Evolutionary conservation across 2,113 vertebrate genomes (phyloP).

Genomic region (Pseudorectes ferrugineus): DNA sequence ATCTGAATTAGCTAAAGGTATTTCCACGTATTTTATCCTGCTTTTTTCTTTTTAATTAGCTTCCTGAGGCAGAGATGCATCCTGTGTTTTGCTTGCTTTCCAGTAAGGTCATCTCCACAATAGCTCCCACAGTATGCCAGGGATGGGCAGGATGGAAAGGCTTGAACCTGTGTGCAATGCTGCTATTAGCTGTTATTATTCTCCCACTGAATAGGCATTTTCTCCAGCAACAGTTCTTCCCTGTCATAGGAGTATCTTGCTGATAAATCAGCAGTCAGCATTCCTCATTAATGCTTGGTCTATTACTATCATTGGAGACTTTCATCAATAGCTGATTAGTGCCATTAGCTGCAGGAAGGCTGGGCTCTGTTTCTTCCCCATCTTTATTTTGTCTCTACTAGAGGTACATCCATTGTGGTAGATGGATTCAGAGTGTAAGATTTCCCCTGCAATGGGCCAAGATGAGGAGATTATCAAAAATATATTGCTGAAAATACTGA

Average conservation of each 20-base stretch:
- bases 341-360: neutral
- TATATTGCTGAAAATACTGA: neutral
- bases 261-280: neutral
- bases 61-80: neutral
- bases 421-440: neutral
- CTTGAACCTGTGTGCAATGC: neutral
- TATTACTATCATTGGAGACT: neutral
- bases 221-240: neutral
- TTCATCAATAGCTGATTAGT: neutral
- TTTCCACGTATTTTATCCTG: neutral
- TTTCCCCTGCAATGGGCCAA: neutral
- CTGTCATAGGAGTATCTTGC: neutral
- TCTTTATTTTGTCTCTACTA: neutral
- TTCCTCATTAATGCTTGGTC: neutral
- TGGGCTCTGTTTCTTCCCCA: neutral
- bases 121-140: neutral
- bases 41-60: conserved; percentile 14
- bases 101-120: neutral
- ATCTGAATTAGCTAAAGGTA: conserved; percentile 14
- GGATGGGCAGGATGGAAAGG: neutral
- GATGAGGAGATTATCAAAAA: neutral
- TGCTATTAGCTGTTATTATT: neutral
- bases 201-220: neutral
- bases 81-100: neutral
- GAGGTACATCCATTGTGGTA: neutral